Evolutionary conservation across 2,113 vertebrate genomes (phyloP), one percentile per base, ranked within the genome.

Genomic region (Poecile atricapillus): DNA sequence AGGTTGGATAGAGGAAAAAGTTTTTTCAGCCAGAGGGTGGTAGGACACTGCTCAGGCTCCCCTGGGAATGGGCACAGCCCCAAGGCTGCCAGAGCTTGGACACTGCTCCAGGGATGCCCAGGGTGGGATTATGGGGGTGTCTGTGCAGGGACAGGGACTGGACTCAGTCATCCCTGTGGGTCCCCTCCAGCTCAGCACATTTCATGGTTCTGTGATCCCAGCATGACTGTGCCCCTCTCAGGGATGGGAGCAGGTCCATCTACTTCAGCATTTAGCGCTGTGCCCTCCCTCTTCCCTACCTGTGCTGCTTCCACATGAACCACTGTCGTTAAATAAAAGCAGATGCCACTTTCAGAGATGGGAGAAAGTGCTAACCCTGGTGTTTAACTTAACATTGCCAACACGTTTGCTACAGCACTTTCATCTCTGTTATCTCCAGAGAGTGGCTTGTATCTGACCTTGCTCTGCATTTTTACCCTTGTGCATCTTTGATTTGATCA

Each of bases 381-480:
- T 23, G 39, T 35, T 79, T 19, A 46, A 68, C 19, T 56, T 83
- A 59, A 55, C 56, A 85, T 83, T 92, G 52, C 52, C 1, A 2
- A 30, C 50, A 13, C 4, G 5, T 70, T 91, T 76, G n/a, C 60
- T 83, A 14, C 28, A 31, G 56, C 9, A 1, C 68, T 88, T 86
- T 33, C 65, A 30, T 79, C 70, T 71, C 25, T 71, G 25, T 68
- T 88, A 65, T 64, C 87, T 91, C 71, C 49, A 24, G 87, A 67
- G 84, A 39, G 62, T 23, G 58, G 15, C 55, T 91, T 83, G 17
- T 85, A 49, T 60, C 76, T 92, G 76, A 80, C 87, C 73, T 83
- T 92, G 58, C 49, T 83, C 39, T 87, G 74, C 55, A 13, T 93
- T 96, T 92, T 95, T 64, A 79, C 67, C 41, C 41, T 71, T 60